A percentile compares a stretch with the other conserved stretches of the same genome.
These are phyloP conservation scores for Furcula furcula DNA, from an alignment of 2,888 invertebrate genomes.

Conservation along the genomic window DNA sequence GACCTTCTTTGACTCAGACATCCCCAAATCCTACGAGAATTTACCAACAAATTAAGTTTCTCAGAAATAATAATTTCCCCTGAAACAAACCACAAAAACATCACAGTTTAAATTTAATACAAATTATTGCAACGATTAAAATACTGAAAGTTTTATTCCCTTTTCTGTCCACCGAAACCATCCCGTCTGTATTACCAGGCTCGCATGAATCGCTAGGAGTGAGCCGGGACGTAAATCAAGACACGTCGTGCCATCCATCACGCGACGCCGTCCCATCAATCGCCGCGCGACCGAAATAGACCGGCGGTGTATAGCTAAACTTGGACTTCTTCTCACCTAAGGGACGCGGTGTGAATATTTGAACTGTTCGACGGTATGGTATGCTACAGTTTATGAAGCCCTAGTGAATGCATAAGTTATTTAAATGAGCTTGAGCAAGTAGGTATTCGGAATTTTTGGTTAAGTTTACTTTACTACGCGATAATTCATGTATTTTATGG, in stretches of 20 bases:
- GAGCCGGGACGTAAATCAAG: constrained; percentile 69
- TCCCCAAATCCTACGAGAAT: too few relatives aligned
- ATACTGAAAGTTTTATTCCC: constrained; percentile 36
- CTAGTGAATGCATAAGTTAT: constrained; percentile 25
- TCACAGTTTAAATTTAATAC: constrained; percentile 19
- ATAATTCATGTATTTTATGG: background rate
- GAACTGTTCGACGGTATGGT: constrained; percentile 19
- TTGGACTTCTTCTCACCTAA: constrained; percentile 50
- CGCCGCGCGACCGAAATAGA: constrained; percentile 64
- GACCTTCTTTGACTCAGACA: too few relatives aligned
- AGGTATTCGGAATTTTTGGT: constrained; percentile 16
- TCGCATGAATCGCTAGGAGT: constrained; percentile 59
- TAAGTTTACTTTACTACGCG: too few relatives aligned
- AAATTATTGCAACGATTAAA: constrained; percentile 36
- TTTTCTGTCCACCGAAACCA: constrained; percentile 25
- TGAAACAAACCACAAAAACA: constrained; percentile 13
- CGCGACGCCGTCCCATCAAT: constrained; percentile 68
- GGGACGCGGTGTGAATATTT: constrained; percentile 26
- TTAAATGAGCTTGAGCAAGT: constrained; percentile 22
- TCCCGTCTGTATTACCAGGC: constrained; percentile 49
- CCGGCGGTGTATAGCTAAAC: constrained; percentile 44
- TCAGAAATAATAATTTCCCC: background rate
- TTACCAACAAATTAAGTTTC: too few relatives aligned
- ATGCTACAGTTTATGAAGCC: constrained; percentile 29
- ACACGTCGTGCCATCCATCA: constrained; percentile 67